A percentile compares a stretch with the other conserved stretches of the same genome.
These are phyloP conservation scores for Heterotis niloticus DNA, from an alignment of 2,113 vertebrate genomes.

Conservation along the genomic window DNA sequence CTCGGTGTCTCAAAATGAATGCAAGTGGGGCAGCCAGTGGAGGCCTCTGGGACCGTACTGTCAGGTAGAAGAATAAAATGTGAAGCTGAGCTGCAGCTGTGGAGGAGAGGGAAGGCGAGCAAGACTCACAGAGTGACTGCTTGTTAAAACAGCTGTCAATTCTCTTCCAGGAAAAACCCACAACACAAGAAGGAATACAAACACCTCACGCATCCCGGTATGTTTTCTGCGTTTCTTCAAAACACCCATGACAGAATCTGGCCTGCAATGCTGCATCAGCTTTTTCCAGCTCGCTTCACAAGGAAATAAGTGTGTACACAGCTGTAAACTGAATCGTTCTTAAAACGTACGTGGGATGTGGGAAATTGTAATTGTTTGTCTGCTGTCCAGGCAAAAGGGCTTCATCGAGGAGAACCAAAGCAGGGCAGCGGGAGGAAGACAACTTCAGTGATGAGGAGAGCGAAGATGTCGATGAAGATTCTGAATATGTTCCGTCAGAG, in stretches of 20 bases:
- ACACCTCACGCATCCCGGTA: constrained; percentile 58
- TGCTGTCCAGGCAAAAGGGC: constrained; percentile 15
- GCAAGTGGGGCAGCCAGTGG: too few relatives aligned
- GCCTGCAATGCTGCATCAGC: too few relatives aligned
- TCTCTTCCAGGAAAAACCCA: constrained; percentile 59
- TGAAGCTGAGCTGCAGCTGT: too few relatives aligned
- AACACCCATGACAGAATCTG: neutral
- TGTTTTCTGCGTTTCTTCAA: constrained; percentile 19
- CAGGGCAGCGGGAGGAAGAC: constrained; percentile 41
- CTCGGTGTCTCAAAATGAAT: too few relatives aligned
- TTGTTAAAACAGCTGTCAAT: neutral
- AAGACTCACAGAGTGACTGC: too few relatives aligned
- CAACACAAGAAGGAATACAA: constrained; percentile 67
- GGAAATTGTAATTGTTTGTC: neutral
- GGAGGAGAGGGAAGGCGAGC: neutral
- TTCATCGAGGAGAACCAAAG: constrained; percentile 27
- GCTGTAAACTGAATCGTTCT: neutral
- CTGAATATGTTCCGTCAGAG: constrained; percentile 54
- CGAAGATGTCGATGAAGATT: constrained; percentile 50
- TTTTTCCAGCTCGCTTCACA: neutral
- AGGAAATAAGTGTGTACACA: neutral
- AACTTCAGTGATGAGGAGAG: constrained; percentile 63
- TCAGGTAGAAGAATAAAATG: too few relatives aligned
- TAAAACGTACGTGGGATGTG: too few relatives aligned
- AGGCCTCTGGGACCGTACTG: too few relatives aligned